phyloP scores from a whole-genome alignment of 1,140 invertebrate genomes.

The Polypedilum pembai region DNA sequence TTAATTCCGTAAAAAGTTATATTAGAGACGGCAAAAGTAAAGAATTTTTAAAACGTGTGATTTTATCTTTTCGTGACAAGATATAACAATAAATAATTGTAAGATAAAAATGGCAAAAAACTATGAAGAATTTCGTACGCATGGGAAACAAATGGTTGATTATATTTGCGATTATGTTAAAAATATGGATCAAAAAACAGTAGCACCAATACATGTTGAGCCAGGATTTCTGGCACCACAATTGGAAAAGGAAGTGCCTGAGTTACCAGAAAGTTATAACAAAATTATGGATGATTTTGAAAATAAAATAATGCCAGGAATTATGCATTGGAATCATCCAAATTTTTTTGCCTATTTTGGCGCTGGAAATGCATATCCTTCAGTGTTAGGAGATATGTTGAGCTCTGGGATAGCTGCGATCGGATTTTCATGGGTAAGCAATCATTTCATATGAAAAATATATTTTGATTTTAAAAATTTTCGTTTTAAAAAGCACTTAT shows the following conservation, averaged over 20 bases:
- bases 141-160: constrained; percentile 87
- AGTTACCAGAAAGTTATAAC: constrained; percentile 74
- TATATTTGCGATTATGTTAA: constrained; percentile 85
- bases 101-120: constrained; percentile 48
- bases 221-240: constrained; percentile 74
- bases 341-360: constrained; percentile 95
- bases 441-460: too few species aligned
- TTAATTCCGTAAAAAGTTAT: too few species aligned
- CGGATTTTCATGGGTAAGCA: constrained; percentile 90
- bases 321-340: constrained; percentile 96
- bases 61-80: background rate
- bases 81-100: background rate
- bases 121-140: constrained; percentile 68
- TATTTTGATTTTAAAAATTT: too few species aligned
- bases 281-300: constrained; percentile 84
- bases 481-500: too few species aligned
- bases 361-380: constrained; percentile 88
- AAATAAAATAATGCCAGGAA: constrained; percentile 84
- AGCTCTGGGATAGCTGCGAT: constrained; percentile 86
- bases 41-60: too few species aligned
- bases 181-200: constrained; percentile 61
- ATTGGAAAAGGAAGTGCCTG: constrained; percentile 57
- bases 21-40: too few species aligned
- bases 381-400: constrained; percentile 88
- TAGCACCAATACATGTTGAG: constrained; percentile 69